These are phyloP conservation scores for Erythrocercus mccallii DNA, from an alignment of 2,113 vertebrate genomes.

Conservation along the genomic window DNA sequence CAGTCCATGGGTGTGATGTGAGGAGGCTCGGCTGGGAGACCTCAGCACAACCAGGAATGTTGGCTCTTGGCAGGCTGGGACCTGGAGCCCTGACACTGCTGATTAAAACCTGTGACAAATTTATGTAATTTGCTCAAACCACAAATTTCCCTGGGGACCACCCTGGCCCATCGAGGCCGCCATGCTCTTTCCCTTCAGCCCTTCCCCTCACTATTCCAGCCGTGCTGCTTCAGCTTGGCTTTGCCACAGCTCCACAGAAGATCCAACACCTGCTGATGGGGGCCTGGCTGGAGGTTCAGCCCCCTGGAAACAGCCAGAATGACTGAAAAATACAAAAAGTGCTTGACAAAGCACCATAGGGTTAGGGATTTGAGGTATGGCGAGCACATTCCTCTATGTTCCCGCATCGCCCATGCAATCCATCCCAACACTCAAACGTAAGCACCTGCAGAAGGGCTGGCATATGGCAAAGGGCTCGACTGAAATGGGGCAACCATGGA, in stretches of 20 bases:
- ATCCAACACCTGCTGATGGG: fast-evolving
- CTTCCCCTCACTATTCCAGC: background rate
- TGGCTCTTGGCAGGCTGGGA: background rate
- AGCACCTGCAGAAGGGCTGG: background rate
- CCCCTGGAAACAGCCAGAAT: background rate
- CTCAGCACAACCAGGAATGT: background rate
- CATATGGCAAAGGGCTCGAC: background rate
- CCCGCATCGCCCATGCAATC: fast-evolving
- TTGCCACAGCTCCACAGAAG: fast-evolving
- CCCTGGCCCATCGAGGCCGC: fast-evolving
- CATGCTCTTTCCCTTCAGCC: fast-evolving
- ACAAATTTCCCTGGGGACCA: background rate
- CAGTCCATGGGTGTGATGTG: background rate
- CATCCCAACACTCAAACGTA: background rate
- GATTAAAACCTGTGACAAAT: background rate
- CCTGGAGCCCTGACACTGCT: background rate
- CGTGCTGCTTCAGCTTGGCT: fast-evolving
- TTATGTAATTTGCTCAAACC: background rate
- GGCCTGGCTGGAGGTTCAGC: fast-evolving
- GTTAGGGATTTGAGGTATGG: background rate
- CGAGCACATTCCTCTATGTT: fast-evolving
- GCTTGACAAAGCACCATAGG: background rate
- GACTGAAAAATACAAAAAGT: background rate
- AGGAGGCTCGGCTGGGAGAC: background rate
- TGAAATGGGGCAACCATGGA: background rate